phyloP scores from a whole-genome alignment of 2,797 vertebrate species.

The Phoeniculus purpureus region DNA sequence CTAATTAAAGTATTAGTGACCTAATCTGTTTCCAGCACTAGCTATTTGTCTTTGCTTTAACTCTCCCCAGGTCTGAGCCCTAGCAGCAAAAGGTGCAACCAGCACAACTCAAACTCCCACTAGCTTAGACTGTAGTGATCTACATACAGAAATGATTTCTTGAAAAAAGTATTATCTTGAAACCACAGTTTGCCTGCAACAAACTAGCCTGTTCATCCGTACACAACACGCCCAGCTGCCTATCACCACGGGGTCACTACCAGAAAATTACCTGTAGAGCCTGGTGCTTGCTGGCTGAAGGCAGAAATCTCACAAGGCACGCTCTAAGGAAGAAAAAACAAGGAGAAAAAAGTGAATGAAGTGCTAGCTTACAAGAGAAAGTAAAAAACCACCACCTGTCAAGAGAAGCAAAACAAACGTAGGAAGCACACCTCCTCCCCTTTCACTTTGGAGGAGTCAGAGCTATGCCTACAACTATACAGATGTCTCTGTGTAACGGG shows the following conservation, averaged over 20 bases:
- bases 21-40: not conserved
- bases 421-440: not conserved
- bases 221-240: not conserved
- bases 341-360: not conserved
- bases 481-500: too few species aligned
- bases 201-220: not conserved
- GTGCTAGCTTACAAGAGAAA: not conserved
- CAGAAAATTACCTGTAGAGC: not conserved
- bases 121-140: not conserved
- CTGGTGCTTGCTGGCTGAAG: not conserved
- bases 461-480: not conserved
- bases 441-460: not conserved
- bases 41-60: not conserved
- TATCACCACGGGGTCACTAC: not conserved
- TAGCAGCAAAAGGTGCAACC: not conserved
- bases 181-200: not conserved
- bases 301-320: accelerated
- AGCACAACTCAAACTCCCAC: not conserved
- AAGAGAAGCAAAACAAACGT: not conserved
- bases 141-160: not conserved
- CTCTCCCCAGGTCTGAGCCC: not conserved
- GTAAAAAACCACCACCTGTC: not conserved
- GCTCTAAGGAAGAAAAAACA: not conserved
- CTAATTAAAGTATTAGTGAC: not conserved
- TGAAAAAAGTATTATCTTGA: not conserved